These are phyloP conservation scores for Apoda limacodes DNA, from an alignment of 2,888 invertebrate genomes.

Conservation along the genomic window DNA sequence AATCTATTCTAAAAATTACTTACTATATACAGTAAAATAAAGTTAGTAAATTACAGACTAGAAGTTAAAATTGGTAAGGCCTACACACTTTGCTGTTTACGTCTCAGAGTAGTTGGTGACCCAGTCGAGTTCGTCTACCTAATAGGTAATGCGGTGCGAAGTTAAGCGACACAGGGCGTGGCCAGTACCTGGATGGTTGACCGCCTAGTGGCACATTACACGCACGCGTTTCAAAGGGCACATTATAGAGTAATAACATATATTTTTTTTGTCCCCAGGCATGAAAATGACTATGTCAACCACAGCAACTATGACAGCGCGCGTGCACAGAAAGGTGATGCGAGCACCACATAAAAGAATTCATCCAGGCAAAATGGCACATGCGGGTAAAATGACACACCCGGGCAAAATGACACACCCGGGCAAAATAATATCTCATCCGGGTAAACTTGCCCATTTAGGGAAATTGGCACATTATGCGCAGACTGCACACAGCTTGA, in stretches of 20 bases:
- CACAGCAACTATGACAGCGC: constrained; percentile 73
- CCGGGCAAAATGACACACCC: constrained; percentile 50
- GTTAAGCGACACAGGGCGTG: too few relatives aligned
- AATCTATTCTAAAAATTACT: too few relatives aligned
- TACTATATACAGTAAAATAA: too few relatives aligned
- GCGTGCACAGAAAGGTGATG: constrained; percentile 76
- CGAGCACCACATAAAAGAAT: constrained; percentile 74
- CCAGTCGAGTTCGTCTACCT: too few relatives aligned
- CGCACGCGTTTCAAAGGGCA: too few relatives aligned
- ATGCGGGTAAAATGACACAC: constrained; percentile 61
- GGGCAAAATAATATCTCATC: constrained; percentile 39
- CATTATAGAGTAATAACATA: neutral
- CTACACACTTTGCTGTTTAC: too few relatives aligned
- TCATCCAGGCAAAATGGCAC: constrained; percentile 57
- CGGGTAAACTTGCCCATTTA: constrained; percentile 31
- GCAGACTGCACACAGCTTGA: constrained; percentile 50
- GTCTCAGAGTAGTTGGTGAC: too few relatives aligned
- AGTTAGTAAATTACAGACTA: too few relatives aligned
- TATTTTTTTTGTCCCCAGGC: constrained; percentile 55
- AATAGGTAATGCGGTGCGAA: too few relatives aligned
- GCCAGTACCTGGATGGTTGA: too few relatives aligned
- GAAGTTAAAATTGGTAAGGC: too few relatives aligned
- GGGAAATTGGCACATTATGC: constrained; percentile 40
- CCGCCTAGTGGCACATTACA: too few relatives aligned
- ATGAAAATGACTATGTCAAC: constrained; percentile 83